phyloP scores from a whole-genome alignment of 2,888 invertebrate species.

The Incurvaria masculella region DNA sequence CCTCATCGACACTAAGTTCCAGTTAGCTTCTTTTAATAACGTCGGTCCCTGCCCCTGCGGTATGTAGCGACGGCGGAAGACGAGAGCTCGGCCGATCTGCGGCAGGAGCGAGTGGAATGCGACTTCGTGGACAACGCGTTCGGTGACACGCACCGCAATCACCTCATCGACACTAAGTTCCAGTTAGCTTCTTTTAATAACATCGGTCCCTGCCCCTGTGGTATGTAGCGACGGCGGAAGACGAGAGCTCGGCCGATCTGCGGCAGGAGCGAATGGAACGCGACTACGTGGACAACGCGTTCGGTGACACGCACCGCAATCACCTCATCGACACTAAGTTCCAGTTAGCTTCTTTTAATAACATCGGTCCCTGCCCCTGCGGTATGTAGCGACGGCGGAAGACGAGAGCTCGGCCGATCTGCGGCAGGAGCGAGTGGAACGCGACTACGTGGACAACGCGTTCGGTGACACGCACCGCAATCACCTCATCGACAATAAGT shows the following conservation, averaged over 20 bases:
- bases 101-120: slow-evolving; percentile 51
- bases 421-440: slow-evolving; percentile 50
- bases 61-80: too few species aligned
- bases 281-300: slow-evolving; percentile 52
- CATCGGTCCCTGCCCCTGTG: too few species aligned
- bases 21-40: slow-evolving; percentile 19
- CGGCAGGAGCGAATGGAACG: slow-evolving; percentile 52
- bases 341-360: slow-evolving; percentile 20
- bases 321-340: slow-evolving; percentile 39
- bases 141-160: slow-evolving; percentile 43
- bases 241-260: slow-evolving; percentile 60
- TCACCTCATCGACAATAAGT: slow-evolving; percentile 38
- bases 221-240: too few species aligned
- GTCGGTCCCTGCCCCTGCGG: too few species aligned
- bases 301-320: slow-evolving; percentile 45
- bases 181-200: slow-evolving; percentile 20
- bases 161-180: slow-evolving; percentile 38
- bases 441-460: slow-evolving; percentile 54
- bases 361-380: too few species aligned
- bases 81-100: slow-evolving; percentile 55
- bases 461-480: slow-evolving; percentile 46
- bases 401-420: slow-evolving; percentile 60
- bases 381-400: too few species aligned
- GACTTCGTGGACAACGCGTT: slow-evolving; percentile 54
- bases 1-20: slow-evolving; percentile 37